A percentile compares a stretch with the other conserved stretches of the same genome.
phyloP scores from a whole-genome alignment of 2,113 vertebrate species.

The Lamprotornis superbus region DNA sequence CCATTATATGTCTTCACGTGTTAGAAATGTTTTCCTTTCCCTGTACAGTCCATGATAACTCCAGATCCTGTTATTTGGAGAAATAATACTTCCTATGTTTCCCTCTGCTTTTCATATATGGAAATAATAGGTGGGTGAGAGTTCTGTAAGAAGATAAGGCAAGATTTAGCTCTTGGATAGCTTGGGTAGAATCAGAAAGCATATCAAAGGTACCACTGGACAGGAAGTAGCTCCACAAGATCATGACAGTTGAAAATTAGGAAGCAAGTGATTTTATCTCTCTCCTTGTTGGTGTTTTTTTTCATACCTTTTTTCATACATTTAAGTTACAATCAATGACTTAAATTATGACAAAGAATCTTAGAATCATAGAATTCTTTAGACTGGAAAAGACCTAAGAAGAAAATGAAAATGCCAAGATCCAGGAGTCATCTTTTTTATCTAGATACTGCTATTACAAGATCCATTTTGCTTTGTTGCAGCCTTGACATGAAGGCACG shows the following conservation, averaged over 20 bases:
- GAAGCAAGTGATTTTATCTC: neutral
- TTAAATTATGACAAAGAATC: neutral
- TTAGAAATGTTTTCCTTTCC: neutral
- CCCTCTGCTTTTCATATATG: neutral
- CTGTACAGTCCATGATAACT: neutral
- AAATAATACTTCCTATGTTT: neutral
- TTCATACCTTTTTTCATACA: neutral
- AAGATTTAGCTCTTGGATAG: neutral
- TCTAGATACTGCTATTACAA: neutral
- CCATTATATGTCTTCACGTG: neutral
- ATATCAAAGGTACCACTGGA: neutral
- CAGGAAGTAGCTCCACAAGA: neutral
- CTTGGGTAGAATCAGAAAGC: neutral
- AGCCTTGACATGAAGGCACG: neutral
- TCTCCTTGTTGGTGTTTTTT: neutral
- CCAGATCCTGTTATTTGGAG: neutral
- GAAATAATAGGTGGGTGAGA: neutral
- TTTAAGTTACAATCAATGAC: neutral
- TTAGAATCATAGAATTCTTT: neutral
- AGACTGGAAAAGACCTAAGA: neutral
- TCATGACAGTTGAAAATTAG: neutral
- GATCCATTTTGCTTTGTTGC: neutral
- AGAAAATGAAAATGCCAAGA: neutral
- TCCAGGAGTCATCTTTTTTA: neutral
- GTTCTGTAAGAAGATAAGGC: neutral